Evolutionary conservation across 1,140 invertebrate genomes (phyloP).

Genomic region (Polypedilum pembai): DNA sequence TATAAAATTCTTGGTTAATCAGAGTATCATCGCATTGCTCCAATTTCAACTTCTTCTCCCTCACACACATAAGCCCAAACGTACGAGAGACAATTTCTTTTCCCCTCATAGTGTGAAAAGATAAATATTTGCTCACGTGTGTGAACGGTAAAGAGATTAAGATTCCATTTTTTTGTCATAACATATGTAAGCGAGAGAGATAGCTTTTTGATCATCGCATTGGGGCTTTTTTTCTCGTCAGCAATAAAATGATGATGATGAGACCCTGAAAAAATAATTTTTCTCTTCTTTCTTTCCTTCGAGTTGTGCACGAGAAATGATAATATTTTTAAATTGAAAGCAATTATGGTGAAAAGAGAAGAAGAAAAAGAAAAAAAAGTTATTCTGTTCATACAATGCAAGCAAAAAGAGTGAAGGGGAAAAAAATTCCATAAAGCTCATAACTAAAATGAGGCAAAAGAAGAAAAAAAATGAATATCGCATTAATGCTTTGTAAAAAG

Average conservation of each 20-base stretch:
- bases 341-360: background rate
- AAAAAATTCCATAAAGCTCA: slow-evolving; percentile 1
- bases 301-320: background rate
- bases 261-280: background rate
- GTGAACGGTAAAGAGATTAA: slow-evolving; percentile 1
- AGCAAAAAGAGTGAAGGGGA: background rate
- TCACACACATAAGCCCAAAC: background rate
- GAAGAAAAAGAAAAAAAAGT: background rate
- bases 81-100: background rate
- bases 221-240: background rate
- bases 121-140: background rate
- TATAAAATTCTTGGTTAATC: too few species aligned
- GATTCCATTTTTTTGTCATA: slow-evolving; percentile 3
- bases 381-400: background rate
- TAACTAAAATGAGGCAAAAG: slow-evolving; percentile 12
- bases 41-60: too few species aligned
- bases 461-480: too few species aligned
- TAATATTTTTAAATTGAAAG: slow-evolving; percentile 20
- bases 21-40: too few species aligned
- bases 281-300: background rate
- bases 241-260: background rate
- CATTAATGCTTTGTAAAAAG: background rate
- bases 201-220: slow-evolving; percentile 6
- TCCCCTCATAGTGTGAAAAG: background rate
- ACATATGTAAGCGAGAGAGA: background rate